Conservation (phyloP, 1,140 invertebrate genomes). For the Uloborus diversus region DNA sequence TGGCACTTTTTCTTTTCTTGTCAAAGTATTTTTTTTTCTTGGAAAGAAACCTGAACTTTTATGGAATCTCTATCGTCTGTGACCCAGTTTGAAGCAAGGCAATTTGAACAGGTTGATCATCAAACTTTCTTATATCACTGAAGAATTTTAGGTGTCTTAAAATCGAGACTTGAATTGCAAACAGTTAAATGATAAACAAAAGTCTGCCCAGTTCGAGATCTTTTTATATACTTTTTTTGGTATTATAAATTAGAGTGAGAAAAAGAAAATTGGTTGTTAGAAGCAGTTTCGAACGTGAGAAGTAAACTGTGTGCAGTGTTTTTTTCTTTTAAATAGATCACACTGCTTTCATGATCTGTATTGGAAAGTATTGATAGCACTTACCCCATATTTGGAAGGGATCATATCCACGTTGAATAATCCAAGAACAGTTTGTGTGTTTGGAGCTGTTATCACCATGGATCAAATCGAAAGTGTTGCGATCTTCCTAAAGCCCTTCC, state of each 20-base stretch:
- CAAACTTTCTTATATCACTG: too few species aligned
- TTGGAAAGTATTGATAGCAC: neutral
- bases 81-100: too few species aligned
- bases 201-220: too few species aligned
- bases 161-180: too few species aligned
- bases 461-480: conserved; percentile 28
- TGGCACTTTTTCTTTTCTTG: too few species aligned
- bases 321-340: neutral
- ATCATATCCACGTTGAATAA: conserved; percentile 43
- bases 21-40: too few species aligned
- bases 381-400: conserved; percentile 22
- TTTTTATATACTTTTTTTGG: too few species aligned
- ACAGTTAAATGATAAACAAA: too few species aligned
- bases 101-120: too few species aligned
- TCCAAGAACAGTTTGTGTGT: conserved; percentile 13
- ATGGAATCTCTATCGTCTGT: too few species aligned
- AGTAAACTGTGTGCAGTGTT: neutral
- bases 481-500: neutral
- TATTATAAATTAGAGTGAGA: neutral
- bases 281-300: neutral
- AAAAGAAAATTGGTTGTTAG: neutral
- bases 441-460: neutral
- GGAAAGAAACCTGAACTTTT: too few species aligned
- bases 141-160: too few species aligned
- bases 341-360: neutral